These are phyloP conservation scores for Zosterops borbonicus DNA, from an alignment of 2,113 vertebrate genomes.

Conservation along the genomic window DNA sequence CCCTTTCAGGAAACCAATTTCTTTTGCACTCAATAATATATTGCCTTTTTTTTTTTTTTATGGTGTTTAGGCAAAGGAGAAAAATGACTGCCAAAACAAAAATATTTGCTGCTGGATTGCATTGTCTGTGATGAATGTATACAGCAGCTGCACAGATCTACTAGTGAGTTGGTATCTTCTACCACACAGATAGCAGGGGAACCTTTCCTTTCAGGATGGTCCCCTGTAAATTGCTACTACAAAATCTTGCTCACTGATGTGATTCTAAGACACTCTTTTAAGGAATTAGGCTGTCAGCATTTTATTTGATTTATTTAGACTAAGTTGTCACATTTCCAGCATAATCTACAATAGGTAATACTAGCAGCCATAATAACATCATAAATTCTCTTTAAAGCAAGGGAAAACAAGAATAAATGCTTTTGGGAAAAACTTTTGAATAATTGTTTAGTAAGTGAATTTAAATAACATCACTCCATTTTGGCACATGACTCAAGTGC, in stretches of 20 bases:
- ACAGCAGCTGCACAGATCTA: not conserved
- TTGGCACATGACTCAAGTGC: not conserved
- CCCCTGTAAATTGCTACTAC: not conserved
- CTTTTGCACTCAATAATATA: not conserved
- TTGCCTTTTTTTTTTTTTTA: not conserved
- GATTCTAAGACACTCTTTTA: not conserved
- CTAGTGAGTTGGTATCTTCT: not conserved
- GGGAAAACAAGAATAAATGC: conserved; percentile 5
- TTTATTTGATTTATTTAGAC: not conserved
- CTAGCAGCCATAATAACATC: not conserved
- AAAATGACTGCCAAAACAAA: not conserved
- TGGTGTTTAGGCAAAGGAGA: not conserved
- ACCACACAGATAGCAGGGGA: not conserved
- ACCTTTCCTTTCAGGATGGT: not conserved
- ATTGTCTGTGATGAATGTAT: not conserved
- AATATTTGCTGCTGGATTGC: not conserved
- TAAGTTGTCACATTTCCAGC: not conserved
- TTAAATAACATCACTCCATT: not conserved
- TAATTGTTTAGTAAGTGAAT: not conserved
- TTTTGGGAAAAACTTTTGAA: not conserved
- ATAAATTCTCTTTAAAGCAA: not conserved
- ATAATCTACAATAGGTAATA: not conserved
- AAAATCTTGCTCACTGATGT: not conserved
- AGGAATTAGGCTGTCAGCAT: not conserved
- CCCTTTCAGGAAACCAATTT: not conserved